Percentiles rank a stretch among this genome's conserved stretches.
phyloP scores from a whole-genome alignment of 2,888 invertebrate species.

The Iphiclides podalirius region DNA sequence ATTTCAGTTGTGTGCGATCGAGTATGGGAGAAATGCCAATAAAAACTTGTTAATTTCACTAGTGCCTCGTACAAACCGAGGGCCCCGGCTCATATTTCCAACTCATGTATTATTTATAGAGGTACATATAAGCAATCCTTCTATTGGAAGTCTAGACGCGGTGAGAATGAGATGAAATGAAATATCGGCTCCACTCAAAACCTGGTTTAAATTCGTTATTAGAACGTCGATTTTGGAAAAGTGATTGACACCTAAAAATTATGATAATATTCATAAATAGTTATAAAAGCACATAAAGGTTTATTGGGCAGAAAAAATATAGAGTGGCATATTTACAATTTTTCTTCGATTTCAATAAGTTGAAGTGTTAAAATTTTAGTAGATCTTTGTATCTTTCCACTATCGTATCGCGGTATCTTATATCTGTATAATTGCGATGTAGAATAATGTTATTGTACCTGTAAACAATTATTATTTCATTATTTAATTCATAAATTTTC shows the following conservation, averaged over 20 bases:
- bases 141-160: slow-evolving; percentile 65
- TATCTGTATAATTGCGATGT: too few relatives aligned
- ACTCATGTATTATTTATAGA: slow-evolving; percentile 71
- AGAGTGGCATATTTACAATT: too few relatives aligned
- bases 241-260: too few relatives aligned
- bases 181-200: slow-evolving; percentile 52
- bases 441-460: too few relatives aligned
- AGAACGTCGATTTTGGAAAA: slow-evolving; percentile 31
- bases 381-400: too few relatives aligned
- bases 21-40: slow-evolving; percentile 65
- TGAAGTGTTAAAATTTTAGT: too few relatives aligned
- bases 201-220: slow-evolving; percentile 45
- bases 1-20: slow-evolving; percentile 44
- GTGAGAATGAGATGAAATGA: slow-evolving; percentile 66
- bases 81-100: slow-evolving; percentile 62
- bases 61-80: slow-evolving; percentile 58
- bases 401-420: too few relatives aligned
- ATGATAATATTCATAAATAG: slow-evolving; percentile 1
- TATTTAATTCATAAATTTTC: too few relatives aligned
- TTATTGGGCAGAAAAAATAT: too few relatives aligned
- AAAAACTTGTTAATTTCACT: slow-evolving; percentile 68
- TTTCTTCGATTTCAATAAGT: too few relatives aligned
- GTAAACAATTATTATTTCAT: too few relatives aligned
- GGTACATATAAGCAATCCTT: slow-evolving; percentile 57
- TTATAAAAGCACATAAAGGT: too few relatives aligned